These are phyloP conservation scores for honey bee (Apis mellifera) DNA, from an alignment of 1,140 invertebrate genomes.

Conservation along the genomic window DNA sequence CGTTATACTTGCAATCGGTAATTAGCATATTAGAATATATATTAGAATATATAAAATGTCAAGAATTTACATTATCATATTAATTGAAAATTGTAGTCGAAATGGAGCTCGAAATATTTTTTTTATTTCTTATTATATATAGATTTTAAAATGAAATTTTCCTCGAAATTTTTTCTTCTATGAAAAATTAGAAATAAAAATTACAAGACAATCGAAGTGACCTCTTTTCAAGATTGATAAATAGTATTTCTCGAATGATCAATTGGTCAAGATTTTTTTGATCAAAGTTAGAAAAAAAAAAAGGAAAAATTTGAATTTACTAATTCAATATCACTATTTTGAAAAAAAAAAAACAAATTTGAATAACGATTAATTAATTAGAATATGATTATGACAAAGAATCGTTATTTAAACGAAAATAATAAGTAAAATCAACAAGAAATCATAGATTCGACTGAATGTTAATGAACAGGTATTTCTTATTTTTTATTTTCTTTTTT, in stretches of 20 bases:
- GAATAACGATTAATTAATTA: no score
- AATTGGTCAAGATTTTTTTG: background rate
- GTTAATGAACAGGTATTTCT: constrained; percentile 12
- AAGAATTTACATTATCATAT: no score
- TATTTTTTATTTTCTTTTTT: background rate
- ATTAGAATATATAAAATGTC: constrained; percentile 30
- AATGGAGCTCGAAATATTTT: constrained; percentile 46
- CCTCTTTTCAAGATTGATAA: background rate
- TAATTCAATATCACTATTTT: background rate
- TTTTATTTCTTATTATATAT: constrained; percentile 37
- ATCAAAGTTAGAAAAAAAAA: background rate
- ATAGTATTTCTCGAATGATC: background rate
- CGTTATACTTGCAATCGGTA: constrained; percentile 17
- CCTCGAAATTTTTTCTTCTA: constrained; percentile 17
- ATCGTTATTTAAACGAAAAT: background rate
- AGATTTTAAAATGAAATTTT: constrained; percentile 44
- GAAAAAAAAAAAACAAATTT: background rate
- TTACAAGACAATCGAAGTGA: background rate
- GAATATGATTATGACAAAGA: background rate
- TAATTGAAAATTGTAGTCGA: constrained; percentile 53
- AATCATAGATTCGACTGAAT: constrained; percentile 47
- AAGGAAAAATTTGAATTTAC: background rate
- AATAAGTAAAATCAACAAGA: background rate
- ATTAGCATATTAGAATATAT: constrained; percentile 29
- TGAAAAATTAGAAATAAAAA: background rate